Percentiles rank a stretch among this genome's conserved stretches.
phyloP scores from a whole-genome alignment of 2,113 vertebrate genomes.

The Coptodon rendalli region DNA sequence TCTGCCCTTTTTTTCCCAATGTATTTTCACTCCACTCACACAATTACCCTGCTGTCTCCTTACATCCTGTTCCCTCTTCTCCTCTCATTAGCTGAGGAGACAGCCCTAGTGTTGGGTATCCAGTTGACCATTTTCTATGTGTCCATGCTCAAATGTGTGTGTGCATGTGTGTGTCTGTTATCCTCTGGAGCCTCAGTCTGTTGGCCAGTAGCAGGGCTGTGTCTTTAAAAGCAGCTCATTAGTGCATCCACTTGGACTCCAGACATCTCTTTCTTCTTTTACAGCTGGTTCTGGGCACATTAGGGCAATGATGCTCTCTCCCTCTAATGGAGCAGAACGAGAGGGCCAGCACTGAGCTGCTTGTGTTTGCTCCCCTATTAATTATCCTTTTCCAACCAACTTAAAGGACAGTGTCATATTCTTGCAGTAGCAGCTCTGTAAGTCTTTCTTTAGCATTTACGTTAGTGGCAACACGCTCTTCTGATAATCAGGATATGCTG shows the following conservation, averaged over 20 bases:
- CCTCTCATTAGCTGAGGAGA: conserved; percentile 43
- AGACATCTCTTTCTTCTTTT: conserved; percentile 46
- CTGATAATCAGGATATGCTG: conserved; percentile 1
- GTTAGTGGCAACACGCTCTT: background rate
- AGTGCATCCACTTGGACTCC: conserved; percentile 46
- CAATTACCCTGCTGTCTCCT: conserved; percentile 20
- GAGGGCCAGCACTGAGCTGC: conserved; percentile 13
- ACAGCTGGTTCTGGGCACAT: conserved; percentile 40
- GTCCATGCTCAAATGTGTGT: background rate
- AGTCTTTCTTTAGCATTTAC: conserved; percentile 12
- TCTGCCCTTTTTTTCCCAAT: background rate
- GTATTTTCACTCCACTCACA: conserved; percentile 4
- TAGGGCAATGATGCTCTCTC: conserved; percentile 40
- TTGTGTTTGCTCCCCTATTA: conserved; percentile 52
- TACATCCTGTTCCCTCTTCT: conserved; percentile 11
- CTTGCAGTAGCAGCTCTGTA: background rate
- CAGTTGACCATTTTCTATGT: background rate
- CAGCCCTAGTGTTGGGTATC: conserved; percentile 14
- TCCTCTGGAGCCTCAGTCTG: conserved; percentile 9
- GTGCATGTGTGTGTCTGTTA: background rate
- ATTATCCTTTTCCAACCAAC: conserved; percentile 44
- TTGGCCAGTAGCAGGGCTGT: conserved; percentile 28
- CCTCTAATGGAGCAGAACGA: conserved; percentile 59
- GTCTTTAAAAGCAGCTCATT: conserved; percentile 62
- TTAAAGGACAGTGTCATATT: background rate